Evolutionary conservation across 2,888 invertebrate species (phyloP), one percentile per base, ranked within the genome.

Genomic region (Lysandra bellargus): DNA sequence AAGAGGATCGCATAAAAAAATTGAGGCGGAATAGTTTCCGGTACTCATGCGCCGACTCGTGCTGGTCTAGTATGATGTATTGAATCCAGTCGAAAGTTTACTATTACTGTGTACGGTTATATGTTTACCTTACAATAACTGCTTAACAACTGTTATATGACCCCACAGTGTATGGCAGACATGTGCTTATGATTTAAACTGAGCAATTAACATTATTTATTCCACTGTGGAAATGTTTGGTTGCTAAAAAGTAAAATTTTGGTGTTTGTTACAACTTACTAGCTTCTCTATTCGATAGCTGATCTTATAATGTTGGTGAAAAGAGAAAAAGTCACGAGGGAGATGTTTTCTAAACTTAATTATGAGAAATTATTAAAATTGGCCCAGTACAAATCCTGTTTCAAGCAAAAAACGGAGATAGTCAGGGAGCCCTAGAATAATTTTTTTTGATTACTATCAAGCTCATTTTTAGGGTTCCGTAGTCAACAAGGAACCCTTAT

Each of bases 161-260:
- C 69, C 37, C 69, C 33, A 14, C 33, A 69, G 14, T 37, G 14
- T 69, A 69, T 69, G 33, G 69, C 69, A 33, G 30, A 64, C 12
- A 64, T 64, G 64, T 64, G 69, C 33, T 69, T 69, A 69, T 69
- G 33, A 69, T 33, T 69, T 69, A 12, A 69, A 69, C 69, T 69
- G 69, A 69, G 33, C 33, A 69, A 69, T 37, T 33, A 33, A 69
- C 12, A 17, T 37, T 30, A 69, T 69, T 69, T 33, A 69, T 69
- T 37, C 14, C n/a, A 23, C 30, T 64, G 9, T 64, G 9, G 2
- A 30, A 64, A 4, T 64, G 23, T 64, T 64, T 2, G 23, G 2
- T 3, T 64, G 64, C 9, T 30, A n/a, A 6, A 53, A 53, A 53
- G 14, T 53, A 44, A 44, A 44, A 44, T 44, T 9, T 44, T 53